These are phyloP conservation scores for Ephestia elutella DNA, from an alignment of 1,140 invertebrate species.

Conservation along the genomic window DNA sequence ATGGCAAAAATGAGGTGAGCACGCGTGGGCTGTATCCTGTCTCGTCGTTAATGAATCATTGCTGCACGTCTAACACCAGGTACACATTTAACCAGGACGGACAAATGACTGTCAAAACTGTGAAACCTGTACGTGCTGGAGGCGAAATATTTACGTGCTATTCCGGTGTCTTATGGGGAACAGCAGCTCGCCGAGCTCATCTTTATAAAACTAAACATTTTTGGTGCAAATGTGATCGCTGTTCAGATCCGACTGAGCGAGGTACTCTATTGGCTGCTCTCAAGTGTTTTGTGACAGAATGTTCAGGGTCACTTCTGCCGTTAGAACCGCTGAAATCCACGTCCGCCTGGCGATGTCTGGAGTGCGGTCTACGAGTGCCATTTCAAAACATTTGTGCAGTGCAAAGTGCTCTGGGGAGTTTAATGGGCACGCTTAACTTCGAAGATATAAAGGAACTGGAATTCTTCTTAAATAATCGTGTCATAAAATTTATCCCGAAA, in stretches of 20 bases:
- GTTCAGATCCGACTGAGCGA: constrained; percentile 80
- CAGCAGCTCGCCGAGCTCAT: constrained; percentile 77
- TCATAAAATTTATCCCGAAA: constrained; percentile 65
- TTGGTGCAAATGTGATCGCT: constrained; percentile 81
- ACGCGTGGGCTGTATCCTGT: constrained; percentile 83
- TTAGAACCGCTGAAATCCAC: constrained; percentile 56
- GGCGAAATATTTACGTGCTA: constrained; percentile 84
- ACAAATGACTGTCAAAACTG: constrained; percentile 78
- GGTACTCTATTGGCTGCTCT: constrained; percentile 71
- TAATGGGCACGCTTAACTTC: constrained; percentile 59
- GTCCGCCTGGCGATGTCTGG: constrained; percentile 70
- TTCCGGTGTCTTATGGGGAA: constrained; percentile 83
- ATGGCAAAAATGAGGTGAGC: constrained; percentile 71
- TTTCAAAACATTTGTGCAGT: constrained; percentile 57
- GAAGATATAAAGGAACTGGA: constrained; percentile 63
- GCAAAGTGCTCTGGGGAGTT: constrained; percentile 64
- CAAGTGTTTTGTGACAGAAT: constrained; percentile 67
- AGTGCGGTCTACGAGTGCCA: constrained; percentile 61
- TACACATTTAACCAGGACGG: constrained; percentile 77
- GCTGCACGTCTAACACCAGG: constrained; percentile 83
- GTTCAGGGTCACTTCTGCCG: constrained; percentile 64
- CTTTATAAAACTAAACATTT: constrained; percentile 84
- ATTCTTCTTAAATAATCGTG: constrained; percentile 62
- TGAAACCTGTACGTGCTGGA: constrained; percentile 77
- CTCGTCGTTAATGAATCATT: constrained; percentile 83